Conservation (phyloP, 2,797 vertebrate species). For the Sebastolobus alascanus region DNA sequence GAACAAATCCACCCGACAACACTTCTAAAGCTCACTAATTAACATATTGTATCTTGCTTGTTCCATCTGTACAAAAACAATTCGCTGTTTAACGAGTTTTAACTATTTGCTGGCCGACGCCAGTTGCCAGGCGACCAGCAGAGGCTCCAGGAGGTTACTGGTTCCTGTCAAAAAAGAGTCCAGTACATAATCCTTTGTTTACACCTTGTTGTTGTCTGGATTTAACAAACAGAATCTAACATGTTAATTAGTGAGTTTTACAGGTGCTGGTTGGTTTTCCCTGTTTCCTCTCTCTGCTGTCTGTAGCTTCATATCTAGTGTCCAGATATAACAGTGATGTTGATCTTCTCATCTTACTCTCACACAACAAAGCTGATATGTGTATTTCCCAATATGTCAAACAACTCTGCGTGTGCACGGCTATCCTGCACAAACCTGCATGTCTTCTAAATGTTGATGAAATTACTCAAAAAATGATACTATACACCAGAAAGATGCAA, state of each 20-base stretch:
- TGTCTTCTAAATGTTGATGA: neutral
- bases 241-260: neutral
- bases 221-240: neutral
- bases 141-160: neutral
- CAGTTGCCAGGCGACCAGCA: constrained; percentile 2
- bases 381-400: neutral
- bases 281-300: neutral
- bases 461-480: neutral
- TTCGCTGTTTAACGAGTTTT: too few species aligned
- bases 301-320: neutral
- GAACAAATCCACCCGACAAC: neutral
- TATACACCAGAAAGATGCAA: neutral
- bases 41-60: neutral
- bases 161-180: neutral
- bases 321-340: neutral
- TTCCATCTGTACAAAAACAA: neutral
- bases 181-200: neutral
- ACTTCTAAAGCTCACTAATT: constrained; percentile 1
- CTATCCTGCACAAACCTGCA: neutral
- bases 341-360: neutral
- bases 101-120: neutral
- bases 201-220: neutral
- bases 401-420: neutral
- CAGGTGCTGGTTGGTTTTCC: neutral
- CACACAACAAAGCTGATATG: neutral